Percentiles rank a stretch among this genome's conserved stretches.
Evolutionary conservation across 2,797 vertebrate species (phyloP).

Genomic region (Spea hammondii): DNA sequence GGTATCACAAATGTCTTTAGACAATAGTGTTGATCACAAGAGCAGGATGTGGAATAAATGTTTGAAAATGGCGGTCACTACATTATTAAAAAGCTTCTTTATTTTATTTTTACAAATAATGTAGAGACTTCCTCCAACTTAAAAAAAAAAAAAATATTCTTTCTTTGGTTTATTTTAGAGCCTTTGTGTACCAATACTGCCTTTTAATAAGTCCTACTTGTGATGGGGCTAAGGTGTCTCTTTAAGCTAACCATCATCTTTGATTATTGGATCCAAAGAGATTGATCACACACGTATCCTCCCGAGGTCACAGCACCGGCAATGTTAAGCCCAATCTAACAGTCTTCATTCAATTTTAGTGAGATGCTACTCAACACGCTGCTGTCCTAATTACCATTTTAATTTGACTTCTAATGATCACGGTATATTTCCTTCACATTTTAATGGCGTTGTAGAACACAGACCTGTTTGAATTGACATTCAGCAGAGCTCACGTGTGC

Average conservation of each 20-base stretch:
- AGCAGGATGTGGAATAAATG: no score
- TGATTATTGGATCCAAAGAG: constrained; percentile 16
- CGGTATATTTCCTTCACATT: constrained; percentile 33
- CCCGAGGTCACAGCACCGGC: constrained; percentile 29
- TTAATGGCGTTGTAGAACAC: constrained; percentile 45
- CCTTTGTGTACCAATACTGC: no score
- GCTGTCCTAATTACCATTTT: constrained; percentile 45
- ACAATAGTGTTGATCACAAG: no score
- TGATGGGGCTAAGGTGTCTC: not conserved
- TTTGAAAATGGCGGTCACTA: no score
- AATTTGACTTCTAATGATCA: constrained; percentile 47
- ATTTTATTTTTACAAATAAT: no score
- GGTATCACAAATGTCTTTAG: no score
- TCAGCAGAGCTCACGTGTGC: constrained; percentile 24
- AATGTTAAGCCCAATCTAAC: constrained; percentile 28
- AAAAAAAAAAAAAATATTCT: no score
- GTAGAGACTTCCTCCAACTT: no score
- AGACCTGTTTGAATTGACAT: constrained; percentile 50
- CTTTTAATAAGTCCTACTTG: no score
- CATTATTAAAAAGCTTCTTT: no score
- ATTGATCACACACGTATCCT: constrained; percentile 30
- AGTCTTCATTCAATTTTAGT: constrained; percentile 34
- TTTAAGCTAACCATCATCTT: constrained; percentile 18
- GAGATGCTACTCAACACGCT: constrained; percentile 21
- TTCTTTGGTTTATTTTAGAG: no score